Base-by-base conservation (phyloP, 2,888 invertebrate genomes). In the Cosmopolites sordidus region DNA sequence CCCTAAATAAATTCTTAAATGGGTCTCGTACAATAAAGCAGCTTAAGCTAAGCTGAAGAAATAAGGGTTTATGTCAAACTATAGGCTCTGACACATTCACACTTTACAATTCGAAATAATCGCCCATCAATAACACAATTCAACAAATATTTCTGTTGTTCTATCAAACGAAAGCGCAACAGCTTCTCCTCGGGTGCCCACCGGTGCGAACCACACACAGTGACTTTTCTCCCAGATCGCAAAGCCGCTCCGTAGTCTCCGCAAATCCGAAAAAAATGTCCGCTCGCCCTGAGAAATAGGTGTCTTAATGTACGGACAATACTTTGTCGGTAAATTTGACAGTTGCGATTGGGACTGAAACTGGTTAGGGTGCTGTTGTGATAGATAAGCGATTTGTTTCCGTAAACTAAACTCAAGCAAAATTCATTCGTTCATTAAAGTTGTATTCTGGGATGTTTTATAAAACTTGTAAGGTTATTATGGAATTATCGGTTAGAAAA, bases 261-360 rank as follows among this genome's bases (percentile, higher is more conserved):
- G 37, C 44, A 45, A 46, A 50, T 50, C 49, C 42, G 45, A 16
- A 43, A 51, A 54, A 56, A 45, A 41, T 43, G 48, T 55, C 48
- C 51, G 39, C 18, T 39, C 33, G 14, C 55, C 48, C 45, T 47
- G 51, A 51, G 43, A 56, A 56, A 52, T 51, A 41, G 51, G 39
- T 44, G 49, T 54, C 17, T 45, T 50, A 38, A 50, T 47, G 46
- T 54, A 46, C 44, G 14, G 40, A 52, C 56, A 55, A 51, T 51
- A 52, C 56, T 56, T 56, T 56, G 56, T 56, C 56, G 56, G 56
- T 45, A 29, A 49, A 30, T 11, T 39, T 29, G 29, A 47, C 40
- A 33, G 30, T 40, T 16, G 40, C 39, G 16, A 27, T 27, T 17
- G n/a, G 33, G 33, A 12, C 5, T n/a, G 3, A 11, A 12, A 33